Base-by-base conservation (phyloP, 2,113 vertebrate species). In the Megalops atlanticus region DNA sequence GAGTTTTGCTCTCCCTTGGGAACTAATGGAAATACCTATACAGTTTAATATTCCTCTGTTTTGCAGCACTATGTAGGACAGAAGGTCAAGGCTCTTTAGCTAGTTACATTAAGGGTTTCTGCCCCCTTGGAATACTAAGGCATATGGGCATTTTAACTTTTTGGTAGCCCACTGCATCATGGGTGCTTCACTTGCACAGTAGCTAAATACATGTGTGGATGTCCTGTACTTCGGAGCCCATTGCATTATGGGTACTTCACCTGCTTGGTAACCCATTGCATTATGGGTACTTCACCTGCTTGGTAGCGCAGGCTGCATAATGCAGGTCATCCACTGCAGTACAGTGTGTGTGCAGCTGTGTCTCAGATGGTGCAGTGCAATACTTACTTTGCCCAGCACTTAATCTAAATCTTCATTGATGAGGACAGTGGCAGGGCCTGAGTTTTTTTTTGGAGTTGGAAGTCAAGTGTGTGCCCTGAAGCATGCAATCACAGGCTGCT, bases 381-480 rank as follows among this genome's bases (percentile, higher is more conserved):
- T n/a, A n/a, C 78, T 31, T 79, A 14, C n/a, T 38, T 33, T 18
- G 8, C 58, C 35, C 77, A 15, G 15, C 31, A n/a, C 52, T 64
- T 64, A 64, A 64, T 64, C 58, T 64, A 27, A 64, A 64, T 64
- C 58, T 31, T 64, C 43, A 80, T 85, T 86, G 86, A 81, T 86
- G n/a, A 39, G 80, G 79, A 84, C 1, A 79, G 79, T 68, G 78
- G 74, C 36, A 81, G 40, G 74, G 74, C n/a, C 74, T n/a, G 49
- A 12, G 33, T 64, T 16, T 79, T 82, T 86, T 83, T 81, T 33
- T 74, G 2, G 79, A 85, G 90, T 81, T 82, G 89, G 78, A 73
- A 83, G 90, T 87, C 86, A 85, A 86, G 79, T 64, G 69, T 77
- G 82, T 77, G 64, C 73, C 79, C 52, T 85, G 47, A 78, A 71